Conservation (phyloP, 2,797 vertebrate species). For the Myotis pilosus region DNA sequence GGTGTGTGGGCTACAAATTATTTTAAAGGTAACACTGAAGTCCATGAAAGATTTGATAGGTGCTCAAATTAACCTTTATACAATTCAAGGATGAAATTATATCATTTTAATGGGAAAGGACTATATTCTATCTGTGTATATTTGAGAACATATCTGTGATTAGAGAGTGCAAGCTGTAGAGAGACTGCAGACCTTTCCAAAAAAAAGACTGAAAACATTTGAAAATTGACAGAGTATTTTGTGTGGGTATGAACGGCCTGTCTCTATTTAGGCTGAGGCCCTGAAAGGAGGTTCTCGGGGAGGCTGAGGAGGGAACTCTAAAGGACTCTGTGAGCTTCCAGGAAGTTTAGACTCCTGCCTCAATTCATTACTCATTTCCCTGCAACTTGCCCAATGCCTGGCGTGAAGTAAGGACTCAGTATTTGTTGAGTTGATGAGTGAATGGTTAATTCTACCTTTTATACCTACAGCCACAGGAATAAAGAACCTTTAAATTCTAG, state of each 20-base stretch:
- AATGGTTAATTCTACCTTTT: background rate
- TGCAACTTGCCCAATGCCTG: background rate
- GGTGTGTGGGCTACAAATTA: background rate
- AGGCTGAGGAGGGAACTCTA: background rate
- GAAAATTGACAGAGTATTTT: background rate
- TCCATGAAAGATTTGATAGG: background rate
- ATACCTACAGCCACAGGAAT: background rate
- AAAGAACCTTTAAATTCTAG: background rate
- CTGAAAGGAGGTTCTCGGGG: background rate
- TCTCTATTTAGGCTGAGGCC: background rate
- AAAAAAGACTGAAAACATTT: background rate
- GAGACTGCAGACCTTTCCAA: background rate
- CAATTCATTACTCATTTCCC: background rate
- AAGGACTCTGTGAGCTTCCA: background rate
- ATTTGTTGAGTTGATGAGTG: background rate
- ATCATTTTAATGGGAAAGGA: background rate
- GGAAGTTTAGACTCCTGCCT: background rate
- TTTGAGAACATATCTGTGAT: background rate
- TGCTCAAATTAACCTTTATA: background rate
- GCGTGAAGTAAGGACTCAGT: background rate
- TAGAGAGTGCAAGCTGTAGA: background rate
- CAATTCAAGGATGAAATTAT: background rate
- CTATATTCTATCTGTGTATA: background rate
- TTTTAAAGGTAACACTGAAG: background rate
- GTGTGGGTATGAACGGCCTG: background rate